These are phyloP conservation scores for Notamacropus eugenii DNA, from an alignment of 2,797 vertebrate species.

Conservation along the genomic window DNA sequence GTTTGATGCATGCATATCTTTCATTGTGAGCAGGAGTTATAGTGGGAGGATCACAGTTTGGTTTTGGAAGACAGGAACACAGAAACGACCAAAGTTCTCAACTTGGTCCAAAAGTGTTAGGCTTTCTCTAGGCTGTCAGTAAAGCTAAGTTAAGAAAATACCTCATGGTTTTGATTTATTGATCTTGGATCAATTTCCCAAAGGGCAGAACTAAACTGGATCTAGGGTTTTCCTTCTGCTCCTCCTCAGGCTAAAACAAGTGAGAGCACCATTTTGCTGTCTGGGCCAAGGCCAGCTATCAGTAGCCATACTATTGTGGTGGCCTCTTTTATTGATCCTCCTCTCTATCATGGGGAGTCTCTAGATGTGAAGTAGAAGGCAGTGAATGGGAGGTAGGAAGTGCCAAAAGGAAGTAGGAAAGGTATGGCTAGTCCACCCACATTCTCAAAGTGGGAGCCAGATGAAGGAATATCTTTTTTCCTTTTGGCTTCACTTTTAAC, in stretches of 20 bases:
- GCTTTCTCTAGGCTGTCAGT: background rate
- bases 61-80: background rate
- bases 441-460: background rate
- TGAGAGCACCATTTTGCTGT: background rate
- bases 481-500: background rate
- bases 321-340: background rate
- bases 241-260: background rate
- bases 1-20: background rate
- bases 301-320: background rate
- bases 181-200: background rate
- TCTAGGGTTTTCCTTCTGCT: background rate
- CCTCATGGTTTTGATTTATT: background rate
- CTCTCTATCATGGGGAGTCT: background rate
- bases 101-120: background rate
- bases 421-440: background rate
- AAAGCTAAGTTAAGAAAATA: background rate
- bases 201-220: background rate
- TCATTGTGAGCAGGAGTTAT: background rate
- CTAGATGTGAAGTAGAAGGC: background rate
- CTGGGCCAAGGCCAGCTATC: background rate
- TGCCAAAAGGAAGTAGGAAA: background rate
- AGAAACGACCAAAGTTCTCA: background rate
- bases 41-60: background rate
- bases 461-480: background rate
- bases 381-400: background rate